These are phyloP conservation scores for Drosophila mimica DNA, from an alignment of 2,888 invertebrate species.

Conservation along the genomic window DNA sequence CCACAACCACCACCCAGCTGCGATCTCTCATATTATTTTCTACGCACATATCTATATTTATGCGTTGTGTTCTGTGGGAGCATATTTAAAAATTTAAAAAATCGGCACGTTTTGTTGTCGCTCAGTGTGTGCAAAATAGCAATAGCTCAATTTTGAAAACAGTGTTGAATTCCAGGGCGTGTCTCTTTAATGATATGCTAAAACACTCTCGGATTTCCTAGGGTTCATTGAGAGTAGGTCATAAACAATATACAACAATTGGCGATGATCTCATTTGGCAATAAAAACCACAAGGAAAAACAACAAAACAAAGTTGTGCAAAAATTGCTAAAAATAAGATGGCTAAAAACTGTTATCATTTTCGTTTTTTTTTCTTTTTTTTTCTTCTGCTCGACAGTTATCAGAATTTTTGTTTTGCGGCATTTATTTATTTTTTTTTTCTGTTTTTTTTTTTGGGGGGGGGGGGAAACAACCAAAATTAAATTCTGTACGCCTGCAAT, in stretches of 20 bases:
- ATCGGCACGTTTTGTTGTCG: constrained; percentile 13
- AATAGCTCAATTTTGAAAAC: not conserved
- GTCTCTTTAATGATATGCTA: constrained; percentile 1
- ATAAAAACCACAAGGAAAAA: not conserved
- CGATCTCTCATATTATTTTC: constrained; percentile 20
- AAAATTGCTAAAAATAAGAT: not conserved
- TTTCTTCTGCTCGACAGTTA: not conserved
- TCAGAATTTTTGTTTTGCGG: constrained; percentile 3
- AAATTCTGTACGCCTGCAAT: not conserved
- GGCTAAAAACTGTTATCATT: not conserved
- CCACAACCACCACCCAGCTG: not conserved
- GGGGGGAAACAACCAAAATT: constrained; percentile 1
- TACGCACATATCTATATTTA: constrained; percentile 2
- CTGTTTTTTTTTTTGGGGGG: not conserved
- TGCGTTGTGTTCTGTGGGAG: constrained; percentile 2
- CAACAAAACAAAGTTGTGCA: not conserved
- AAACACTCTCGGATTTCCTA: constrained; percentile 1
- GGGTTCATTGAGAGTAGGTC: constrained; percentile 10
- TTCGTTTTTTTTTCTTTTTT: not conserved
- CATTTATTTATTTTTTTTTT: not conserved
- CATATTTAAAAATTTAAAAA: constrained; percentile 18
- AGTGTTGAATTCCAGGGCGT: constrained; percentile 15
- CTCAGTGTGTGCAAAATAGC: not conserved
- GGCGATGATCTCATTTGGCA: constrained; percentile 46
- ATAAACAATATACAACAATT: constrained; percentile 6